phyloP scores from a whole-genome alignment of 1,140 invertebrate genomes.

The Homalodisca vitripennis region DNA sequence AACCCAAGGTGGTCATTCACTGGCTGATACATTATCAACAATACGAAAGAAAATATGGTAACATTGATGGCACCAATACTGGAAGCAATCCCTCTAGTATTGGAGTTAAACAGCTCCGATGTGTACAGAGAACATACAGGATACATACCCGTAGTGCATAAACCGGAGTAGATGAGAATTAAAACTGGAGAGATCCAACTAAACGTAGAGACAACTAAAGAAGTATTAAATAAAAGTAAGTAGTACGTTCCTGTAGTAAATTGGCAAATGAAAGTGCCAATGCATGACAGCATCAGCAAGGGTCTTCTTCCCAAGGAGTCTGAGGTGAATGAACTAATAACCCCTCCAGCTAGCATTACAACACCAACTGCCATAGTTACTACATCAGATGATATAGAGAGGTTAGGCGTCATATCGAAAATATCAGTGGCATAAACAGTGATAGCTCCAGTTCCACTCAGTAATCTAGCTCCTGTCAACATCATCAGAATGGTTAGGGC shows the following conservation, averaged over 20 bases:
- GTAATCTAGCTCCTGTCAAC: constrained; percentile 70
- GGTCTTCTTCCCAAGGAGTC: constrained; percentile 70
- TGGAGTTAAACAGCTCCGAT: constrained; percentile 38
- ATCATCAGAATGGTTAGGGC: constrained; percentile 62
- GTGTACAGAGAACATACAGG: constrained; percentile 28
- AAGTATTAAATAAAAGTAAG: constrained; percentile 57
- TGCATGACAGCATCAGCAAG: constrained; percentile 53
- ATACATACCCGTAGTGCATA: constrained; percentile 49
- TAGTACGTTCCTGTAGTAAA: constrained; percentile 54
- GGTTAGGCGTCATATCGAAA: constrained; percentile 55
- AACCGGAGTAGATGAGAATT: constrained; percentile 66
- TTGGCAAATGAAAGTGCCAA: constrained; percentile 45
- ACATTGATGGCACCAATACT: constrained; percentile 33
- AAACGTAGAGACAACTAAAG: constrained; percentile 49
- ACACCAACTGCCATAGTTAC: constrained; percentile 64
- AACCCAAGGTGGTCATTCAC: background rate
- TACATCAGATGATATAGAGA: constrained; percentile 50
- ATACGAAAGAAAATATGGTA: constrained; percentile 35
- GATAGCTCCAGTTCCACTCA: constrained; percentile 71
- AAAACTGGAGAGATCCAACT: constrained; percentile 62
- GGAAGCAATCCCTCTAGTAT: constrained; percentile 34
- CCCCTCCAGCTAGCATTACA: constrained; percentile 64
- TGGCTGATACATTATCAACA: background rate
- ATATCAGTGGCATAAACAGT: constrained; percentile 74
- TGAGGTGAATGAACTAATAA: constrained; percentile 62